Base-by-base conservation (phyloP, 1,140 invertebrate genomes). In the Megalopta genalis region DNA sequence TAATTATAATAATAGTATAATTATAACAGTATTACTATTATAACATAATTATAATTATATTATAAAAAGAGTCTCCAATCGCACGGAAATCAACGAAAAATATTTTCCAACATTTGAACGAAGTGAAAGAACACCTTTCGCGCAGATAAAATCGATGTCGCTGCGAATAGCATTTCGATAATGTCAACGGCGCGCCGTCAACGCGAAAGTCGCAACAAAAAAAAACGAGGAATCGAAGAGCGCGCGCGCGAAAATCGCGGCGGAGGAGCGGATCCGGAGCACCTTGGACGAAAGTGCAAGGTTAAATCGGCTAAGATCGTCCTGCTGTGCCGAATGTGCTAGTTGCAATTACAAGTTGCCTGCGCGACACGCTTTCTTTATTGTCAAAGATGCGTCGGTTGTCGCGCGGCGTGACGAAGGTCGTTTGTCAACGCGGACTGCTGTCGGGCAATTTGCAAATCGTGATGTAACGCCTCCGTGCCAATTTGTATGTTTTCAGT, bases 331-430 rank as follows among this genome's bases (percentile, higher is more conserved):
- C 67, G 63, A 73, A 80, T 71, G 54, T 64, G n/a, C n/a, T 60
- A 70, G 72, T 52, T 65, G 71, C 77, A 42, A 68, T 81, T 69
- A 68, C 42, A n/a, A 66, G 27, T 37, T 59, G 67, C 27, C 71
- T 57, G 71, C 46, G 54, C 49, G 72, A 70, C 67, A 72, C 70
- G 79, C 70, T 77, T 85, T 84, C 69, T 81, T 67, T 62, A 32
- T 70, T 54, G 65, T 32, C 54, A 74, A 84, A 70, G 79, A 84
- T 85, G n/a, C n/a, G 79, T 70, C 74, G 81, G 49, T 82, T n/a
- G 70, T 42, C 69, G 75, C 60, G 62, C 64, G 49, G 39, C 68
- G 82, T 74, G 84, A 85, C 80, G 80, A 85, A 85, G 84, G 84
- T 74, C 84, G 74, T 69, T 70, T 81, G 74, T 83, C 67, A 77